Evolutionary conservation across 2,797 vertebrate species (phyloP), one percentile per base, ranked within the genome.

Genomic region (Carapus acus): DNA sequence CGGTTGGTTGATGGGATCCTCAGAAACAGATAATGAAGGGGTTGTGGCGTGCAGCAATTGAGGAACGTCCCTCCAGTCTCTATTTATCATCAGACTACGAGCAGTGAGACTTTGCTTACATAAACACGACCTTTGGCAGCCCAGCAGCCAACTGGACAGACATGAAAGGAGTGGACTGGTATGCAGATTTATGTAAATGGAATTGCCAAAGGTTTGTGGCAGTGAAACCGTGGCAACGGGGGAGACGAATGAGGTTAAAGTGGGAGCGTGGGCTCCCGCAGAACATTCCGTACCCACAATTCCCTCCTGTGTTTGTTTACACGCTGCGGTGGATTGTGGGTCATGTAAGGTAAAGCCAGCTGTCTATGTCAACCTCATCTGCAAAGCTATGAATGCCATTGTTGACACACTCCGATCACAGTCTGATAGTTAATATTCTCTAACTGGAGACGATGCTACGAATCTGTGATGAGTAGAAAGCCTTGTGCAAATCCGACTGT

Each of bases 161-260:
- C 70, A 73, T 74, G 68, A 71, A 76, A 73, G 62, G 37, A 76
- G 72, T 9, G 45, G 45, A 54, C 60, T 44, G 51, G 43, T 65
- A 75, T 83, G 79, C 67, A 79, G 71, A 85, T 87, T 58, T 69
- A 85, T 87, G 78, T 48, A 73, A 86, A 86, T 80, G 37, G 55
- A 16, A 62, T 67, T 50, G 74, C 83, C 68, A 58, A 43, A 70
- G 76, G 69, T 61, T 72, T 71, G 73, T 54, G 65, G 69, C 60
- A 27, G 60, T n/a, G 69, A 69, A 81, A 77, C 82, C 59, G 58
- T 72, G 73, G 81, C 68, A 74, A 84, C 82, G 1, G 57, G n/a
- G 59, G 41, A 74, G 62, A 78, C 77, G 81, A 83, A 83, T 82
- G 81, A 73, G 82, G 79, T 78, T 82, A 77, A 74, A 77, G 64